Base-by-base conservation (phyloP, 2,113 vertebrate species). In the Otis tarda region DNA sequence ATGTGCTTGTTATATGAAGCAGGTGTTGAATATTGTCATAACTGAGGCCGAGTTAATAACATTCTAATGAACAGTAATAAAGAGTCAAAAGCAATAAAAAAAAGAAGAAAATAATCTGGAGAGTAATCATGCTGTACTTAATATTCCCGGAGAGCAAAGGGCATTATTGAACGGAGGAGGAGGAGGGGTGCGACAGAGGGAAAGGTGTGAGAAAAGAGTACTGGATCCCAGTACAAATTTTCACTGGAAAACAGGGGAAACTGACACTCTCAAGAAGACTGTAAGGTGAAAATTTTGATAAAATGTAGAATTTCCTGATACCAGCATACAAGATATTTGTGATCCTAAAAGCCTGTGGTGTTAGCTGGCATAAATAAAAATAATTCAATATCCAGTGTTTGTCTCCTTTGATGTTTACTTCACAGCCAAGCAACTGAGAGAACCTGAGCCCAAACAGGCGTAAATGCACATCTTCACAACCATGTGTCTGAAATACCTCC, bases 61-160 rank as follows among this genome's bases (percentile, higher is more conserved):
- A 68, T 81, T 78, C 57, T 89, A 94, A 97, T 84, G 87, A 96
- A 74, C 64, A 65, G 61, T 65, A 91, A 95, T 79, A 94, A 94
- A 92, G 52, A 90, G 69, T 67, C 73, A 81, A 94, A 92, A 78
- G 83, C 86, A 89, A 91, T 95, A 75, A 88, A 78, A 78, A 78
- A 96, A 79, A 43, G n/a, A 50, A 89, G 74, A 93, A 94, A 91
- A 89, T 89, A 89, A 79, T 75, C 81, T 79, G 81, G 23, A 16
- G 81, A 84, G 73, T 68, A 82, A 93, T 87, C 81, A 43, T 19
- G 83, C 12, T 60, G 71, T 67, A 39, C 59, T 94, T 86, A 52
- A 93, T 52, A 67, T 10, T 78, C 14, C 76, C 7, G 5, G 69
- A 71, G 65, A 89, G 74, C 9, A 85, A 67, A 94, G 56, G 71